Base-by-base conservation (phyloP, 1,140 invertebrate genomes). In the Tachypleus tridentatus region DNA sequence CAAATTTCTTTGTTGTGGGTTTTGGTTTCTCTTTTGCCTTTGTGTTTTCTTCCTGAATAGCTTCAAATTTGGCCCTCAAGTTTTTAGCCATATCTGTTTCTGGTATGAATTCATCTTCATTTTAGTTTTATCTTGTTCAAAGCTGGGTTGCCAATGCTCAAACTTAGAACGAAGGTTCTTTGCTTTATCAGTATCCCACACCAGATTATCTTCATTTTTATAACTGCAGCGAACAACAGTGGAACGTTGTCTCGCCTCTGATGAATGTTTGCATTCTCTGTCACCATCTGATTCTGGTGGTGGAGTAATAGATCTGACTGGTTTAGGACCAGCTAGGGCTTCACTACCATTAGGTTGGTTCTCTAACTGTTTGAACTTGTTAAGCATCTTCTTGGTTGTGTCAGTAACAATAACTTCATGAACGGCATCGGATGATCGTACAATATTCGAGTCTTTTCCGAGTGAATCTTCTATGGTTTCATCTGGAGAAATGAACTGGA, bases 111-210 rank as follows among this genome's bases (percentile, higher is more conserved):
- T 76, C 76, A 57, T 68, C 64, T 49, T 67, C 77, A 71, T 83
- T 82, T 82, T 84, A 6, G 64, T 62, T 50, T 73, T 72, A 58
- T 73, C 73, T 51, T 71, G 66, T 53, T 88, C 87, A 11, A 73
- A 70, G 57, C 83, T 83, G 57, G 83, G 83, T 71, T 90, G 86
- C 89, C 93, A 93, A 70, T 88, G 85, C 77, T 97, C 93, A 79
- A 97, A 97, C 76, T 91, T 92, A 53, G 86, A 89, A 67, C 87
- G 83, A 70, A 97, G 79, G 70, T 88, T 87, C 74, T 88, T 93
- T 48, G 94, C 93, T 67, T 70, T 72, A 58, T 74, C 87, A 82
- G 29, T 87, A 87, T 9, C 89, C 82, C 73, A 68, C 51, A 71
- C 63, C 54, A 73, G 66, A 57, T 72, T 76, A 69, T 85, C 83